Conservation (phyloP, 2,888 invertebrate species). For the Pseudococcus longispinus region DNA sequence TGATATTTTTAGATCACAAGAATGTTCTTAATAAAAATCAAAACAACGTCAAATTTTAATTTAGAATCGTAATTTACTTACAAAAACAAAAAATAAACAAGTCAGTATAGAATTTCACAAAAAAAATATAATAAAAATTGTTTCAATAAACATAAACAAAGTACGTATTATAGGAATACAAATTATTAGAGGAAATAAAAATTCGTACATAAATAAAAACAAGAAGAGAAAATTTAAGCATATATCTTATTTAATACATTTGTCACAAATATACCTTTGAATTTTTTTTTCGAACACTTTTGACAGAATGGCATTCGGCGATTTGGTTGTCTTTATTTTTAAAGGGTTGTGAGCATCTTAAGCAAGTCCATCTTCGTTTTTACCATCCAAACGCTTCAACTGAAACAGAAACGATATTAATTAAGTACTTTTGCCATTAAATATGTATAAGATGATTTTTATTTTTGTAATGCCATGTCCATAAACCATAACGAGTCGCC, state of each 20-base stretch:
- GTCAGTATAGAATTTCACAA: not conserved
- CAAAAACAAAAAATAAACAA: not conserved
- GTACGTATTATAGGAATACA: not conserved
- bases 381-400: constrained; percentile 64
- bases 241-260: constrained; percentile 3
- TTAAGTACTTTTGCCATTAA: not conserved
- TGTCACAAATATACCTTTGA: constrained; percentile 19
- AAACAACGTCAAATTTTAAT: not conserved
- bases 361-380: constrained; percentile 63
- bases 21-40: not conserved
- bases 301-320: constrained; percentile 25
- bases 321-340: not conserved
- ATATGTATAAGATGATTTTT: not conserved
- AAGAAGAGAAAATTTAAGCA: not conserved
- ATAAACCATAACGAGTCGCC: not conserved
- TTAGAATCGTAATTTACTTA: constrained; percentile 19
- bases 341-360: constrained; percentile 60
- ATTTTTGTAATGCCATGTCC: not conserved
- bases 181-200: not conserved
- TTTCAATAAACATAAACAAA: not conserved
- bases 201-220: constrained; percentile 8
- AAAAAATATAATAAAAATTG: not conserved
- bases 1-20: constrained; percentile 12
- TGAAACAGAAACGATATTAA: constrained; percentile 62
- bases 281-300: constrained; percentile 38